A percentile compares a stretch with the other conserved stretches of the same genome.
Evolutionary conservation across 1,140 invertebrate species (phyloP).

Genomic region (Lineus longissimus): DNA sequence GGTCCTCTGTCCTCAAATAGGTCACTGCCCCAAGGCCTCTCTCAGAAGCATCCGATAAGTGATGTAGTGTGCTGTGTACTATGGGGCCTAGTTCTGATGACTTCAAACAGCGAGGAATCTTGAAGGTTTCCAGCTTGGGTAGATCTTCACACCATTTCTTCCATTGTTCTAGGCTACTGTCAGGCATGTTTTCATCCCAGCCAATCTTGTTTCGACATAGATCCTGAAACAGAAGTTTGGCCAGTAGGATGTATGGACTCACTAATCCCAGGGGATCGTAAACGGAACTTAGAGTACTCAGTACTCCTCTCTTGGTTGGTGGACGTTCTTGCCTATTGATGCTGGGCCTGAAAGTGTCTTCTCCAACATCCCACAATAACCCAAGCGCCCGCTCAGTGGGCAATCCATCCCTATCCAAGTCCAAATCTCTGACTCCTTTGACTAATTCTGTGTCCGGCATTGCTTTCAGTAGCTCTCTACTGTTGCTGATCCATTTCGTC

Average conservation of each 20-base stretch:
- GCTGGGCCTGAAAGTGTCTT: constrained; percentile 20
- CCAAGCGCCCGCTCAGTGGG: constrained; percentile 18
- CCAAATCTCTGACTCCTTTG: background rate
- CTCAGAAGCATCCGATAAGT: constrained; percentile 17
- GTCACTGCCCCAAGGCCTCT: constrained; percentile 9
- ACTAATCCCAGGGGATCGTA: constrained; percentile 22
- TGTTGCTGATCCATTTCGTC: constrained; percentile 16
- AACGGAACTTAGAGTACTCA: constrained; percentile 12
- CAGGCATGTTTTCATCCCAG: constrained; percentile 22
- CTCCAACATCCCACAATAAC: constrained; percentile 11
- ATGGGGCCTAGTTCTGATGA: background rate
- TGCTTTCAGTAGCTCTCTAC: constrained; percentile 4
- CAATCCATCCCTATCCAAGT: background rate
- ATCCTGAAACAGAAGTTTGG: constrained; percentile 21
- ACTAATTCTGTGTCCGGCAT: constrained; percentile 11
- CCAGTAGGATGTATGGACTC: constrained; percentile 17
- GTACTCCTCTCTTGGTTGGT: constrained; percentile 7
- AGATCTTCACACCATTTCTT: constrained; percentile 15
- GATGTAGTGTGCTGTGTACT: constrained; percentile 9
- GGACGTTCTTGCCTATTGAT: constrained; percentile 7
- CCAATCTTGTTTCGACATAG: constrained; percentile 5
- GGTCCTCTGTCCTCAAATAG: constrained; percentile 9
- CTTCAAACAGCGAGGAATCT: constrained; percentile 8
- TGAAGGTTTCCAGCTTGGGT: constrained; percentile 1
- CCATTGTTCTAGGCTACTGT: constrained; percentile 12